phyloP scores from a whole-genome alignment of 2,113 vertebrate genomes.

The Leptosomus discolor region DNA sequence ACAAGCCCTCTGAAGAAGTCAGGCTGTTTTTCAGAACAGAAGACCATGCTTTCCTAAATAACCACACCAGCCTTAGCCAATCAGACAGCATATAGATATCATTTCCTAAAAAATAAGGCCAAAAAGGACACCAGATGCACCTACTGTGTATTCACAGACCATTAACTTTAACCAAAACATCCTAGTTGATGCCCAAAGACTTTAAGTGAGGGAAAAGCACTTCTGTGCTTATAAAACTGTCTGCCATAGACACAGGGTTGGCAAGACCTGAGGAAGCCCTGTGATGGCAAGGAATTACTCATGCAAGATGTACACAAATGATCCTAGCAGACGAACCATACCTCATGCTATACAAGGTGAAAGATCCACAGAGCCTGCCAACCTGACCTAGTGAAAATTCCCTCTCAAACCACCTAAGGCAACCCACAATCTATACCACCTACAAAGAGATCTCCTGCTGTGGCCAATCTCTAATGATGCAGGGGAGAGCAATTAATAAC shows the following conservation, averaged over 20 bases:
- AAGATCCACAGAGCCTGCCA: slow-evolving; percentile 40
- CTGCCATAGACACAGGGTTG: not conserved
- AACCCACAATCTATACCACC: not conserved
- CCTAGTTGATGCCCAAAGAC: not conserved
- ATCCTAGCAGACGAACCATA: not conserved
- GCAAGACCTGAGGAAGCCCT: not conserved
- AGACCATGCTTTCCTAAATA: not conserved
- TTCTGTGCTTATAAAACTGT: not conserved
- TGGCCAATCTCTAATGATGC: not conserved
- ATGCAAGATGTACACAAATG: not conserved
- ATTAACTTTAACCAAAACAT: not conserved
- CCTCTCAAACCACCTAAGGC: not conserved
- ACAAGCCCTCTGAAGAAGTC: not conserved
- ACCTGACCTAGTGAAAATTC: slow-evolving; percentile 1
- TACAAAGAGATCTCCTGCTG: not conserved
- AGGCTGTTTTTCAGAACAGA: not conserved
- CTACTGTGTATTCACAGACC: not conserved
- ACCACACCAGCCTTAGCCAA: not conserved
- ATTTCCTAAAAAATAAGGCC: not conserved
- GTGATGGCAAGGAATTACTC: not conserved
- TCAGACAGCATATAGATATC: not conserved
- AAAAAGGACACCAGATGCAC: not conserved
- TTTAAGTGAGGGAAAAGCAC: not conserved
- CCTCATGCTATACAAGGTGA: slow-evolving; percentile 26
- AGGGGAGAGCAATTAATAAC: not conserved